Evolutionary conservation across 2,113 vertebrate species (phyloP), one percentile per base, ranked within the genome.

Genomic region (Xiphophorus maculatus): DNA sequence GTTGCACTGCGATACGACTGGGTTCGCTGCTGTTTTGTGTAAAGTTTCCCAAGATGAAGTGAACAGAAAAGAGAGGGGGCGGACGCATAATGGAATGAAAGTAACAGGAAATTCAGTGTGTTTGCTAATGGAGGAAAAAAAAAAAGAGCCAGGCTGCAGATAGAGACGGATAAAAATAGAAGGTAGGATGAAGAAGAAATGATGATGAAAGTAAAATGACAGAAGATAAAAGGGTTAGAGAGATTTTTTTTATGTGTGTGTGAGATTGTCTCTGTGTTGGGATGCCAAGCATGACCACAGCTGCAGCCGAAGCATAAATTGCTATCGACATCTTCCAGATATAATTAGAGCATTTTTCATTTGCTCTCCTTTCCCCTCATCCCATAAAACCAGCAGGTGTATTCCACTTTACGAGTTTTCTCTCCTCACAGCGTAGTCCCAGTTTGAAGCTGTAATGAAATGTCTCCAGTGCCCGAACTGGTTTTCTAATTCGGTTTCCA

Each of bases 11-110:
- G 78, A 78, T 76, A 63, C 40, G 64, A 58, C 73, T 25, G 10
- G n/a, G 35, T 25, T 75, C 77, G 77, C 72, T 76, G 81, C 81
- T 74, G 29, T 19, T 74, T 71, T 79, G 74, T 83, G 66, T 73
- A 76, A 88, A 83, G 67, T 81, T 64, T 54, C 66, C 35, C 30
- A 61, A 69, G 72, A 83, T 73, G 69, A 77, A 71, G 60, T 68
- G 37, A 64, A 71, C 65, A 32, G 79, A 51, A 44, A 37, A 42
- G 32, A 69, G 75, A 51, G 73, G 80, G 72, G 83, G 84, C 73
- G 71, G 83, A 78, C 58, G 80, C 69, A 27, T 64, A 63, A 73
- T 81, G 71, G 77, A 75, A 66, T 14, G 69, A 68, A 74, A 27
- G 75, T 35, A 75, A 64, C 58, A 13, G 63, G 74, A 64, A 79